Evolutionary conservation across 2,113 vertebrate species (phyloP).

Genomic region (Neodon shergylaensis): DNA sequence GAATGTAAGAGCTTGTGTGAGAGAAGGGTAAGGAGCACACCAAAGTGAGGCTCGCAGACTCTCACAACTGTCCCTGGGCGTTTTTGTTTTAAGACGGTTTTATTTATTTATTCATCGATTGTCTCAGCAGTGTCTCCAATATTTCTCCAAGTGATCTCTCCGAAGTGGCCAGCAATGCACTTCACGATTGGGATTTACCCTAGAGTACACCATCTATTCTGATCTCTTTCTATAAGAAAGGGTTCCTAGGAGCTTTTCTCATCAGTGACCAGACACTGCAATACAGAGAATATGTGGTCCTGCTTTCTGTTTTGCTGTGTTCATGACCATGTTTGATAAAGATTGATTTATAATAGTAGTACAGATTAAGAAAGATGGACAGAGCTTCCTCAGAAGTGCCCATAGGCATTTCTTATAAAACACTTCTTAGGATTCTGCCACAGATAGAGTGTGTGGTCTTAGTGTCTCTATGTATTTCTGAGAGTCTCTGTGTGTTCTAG

Average conservation of each 20-base stretch:
- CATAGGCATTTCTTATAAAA: neutral
- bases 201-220: neutral
- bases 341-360: neutral
- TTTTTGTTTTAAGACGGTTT: constrained; percentile 48
- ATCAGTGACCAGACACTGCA: neutral
- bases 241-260: neutral
- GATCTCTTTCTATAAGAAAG: neutral
- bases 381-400: neutral
- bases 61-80: neutral
- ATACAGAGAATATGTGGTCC: neutral
- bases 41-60: neutral
- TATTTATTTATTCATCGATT: neutral
- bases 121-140: neutral
- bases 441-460: neutral
- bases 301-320: neutral
- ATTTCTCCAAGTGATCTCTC: neutral
- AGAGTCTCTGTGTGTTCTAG: no score
- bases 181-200: constrained; percentile 12
- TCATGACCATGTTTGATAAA: neutral
- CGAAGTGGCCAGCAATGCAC: constrained; percentile 1
- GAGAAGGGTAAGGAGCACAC: neutral
- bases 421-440: neutral
- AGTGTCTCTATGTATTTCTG: neutral
- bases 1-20: neutral
- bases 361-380: neutral